Evolutionary conservation across 2,888 invertebrate species (phyloP).

Genomic region (Drosophila monieri): DNA sequence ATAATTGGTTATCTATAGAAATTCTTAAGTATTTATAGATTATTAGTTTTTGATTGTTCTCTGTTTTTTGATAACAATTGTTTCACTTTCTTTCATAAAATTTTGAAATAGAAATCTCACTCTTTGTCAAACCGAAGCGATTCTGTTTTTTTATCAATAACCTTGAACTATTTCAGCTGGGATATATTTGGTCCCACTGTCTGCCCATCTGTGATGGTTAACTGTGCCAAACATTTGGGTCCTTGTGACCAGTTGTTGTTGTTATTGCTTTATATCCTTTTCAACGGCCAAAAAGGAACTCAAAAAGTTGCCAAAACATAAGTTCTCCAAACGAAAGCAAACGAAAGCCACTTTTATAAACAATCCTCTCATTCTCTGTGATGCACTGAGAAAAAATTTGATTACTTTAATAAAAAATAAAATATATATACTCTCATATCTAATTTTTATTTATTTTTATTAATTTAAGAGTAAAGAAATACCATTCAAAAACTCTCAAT

Average conservation of each 20-base stretch:
- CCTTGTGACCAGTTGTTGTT: slow-evolving; percentile 29
- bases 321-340: slow-evolving; percentile 47
- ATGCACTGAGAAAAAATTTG: slow-evolving; percentile 11
- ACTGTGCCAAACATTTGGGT: slow-evolving; percentile 42
- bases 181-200: slow-evolving; percentile 13
- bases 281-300: slow-evolving; percentile 58
- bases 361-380: slow-evolving; percentile 3
- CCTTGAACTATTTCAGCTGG: neutral
- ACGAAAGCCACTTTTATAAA: slow-evolving; percentile 53
- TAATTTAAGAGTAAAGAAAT: no score
- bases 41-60: neutral
- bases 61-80: neutral
- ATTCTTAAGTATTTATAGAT: slow-evolving; percentile 7
- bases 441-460: no score
- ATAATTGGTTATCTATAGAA: neutral
- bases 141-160: neutral
- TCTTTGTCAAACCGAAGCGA: neutral
- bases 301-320: slow-evolving; percentile 68
- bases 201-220: slow-evolving; percentile 15
- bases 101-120: neutral
- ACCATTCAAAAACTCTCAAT: no score
- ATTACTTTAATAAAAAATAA: no score
- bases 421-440: no score
- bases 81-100: neutral
- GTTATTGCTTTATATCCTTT: slow-evolving; percentile 25